Conservation (phyloP, 2,888 invertebrate species). For the Lithophane socia region DNA sequence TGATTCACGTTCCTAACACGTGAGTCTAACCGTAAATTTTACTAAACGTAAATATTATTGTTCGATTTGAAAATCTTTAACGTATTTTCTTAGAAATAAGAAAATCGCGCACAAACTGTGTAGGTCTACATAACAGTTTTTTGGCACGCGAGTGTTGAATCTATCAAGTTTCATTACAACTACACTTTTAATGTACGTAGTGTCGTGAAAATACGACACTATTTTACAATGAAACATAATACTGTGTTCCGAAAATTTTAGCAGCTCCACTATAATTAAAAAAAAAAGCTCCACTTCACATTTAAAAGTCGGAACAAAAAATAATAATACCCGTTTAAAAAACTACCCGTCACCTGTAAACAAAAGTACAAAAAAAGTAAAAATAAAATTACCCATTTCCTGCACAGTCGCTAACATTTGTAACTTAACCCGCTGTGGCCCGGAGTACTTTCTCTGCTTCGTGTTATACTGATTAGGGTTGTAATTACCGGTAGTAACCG, state of each 20-base stretch:
- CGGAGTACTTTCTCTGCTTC: slow-evolving; percentile 90
- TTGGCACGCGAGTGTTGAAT: slow-evolving; percentile 30
- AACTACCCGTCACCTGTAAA: slow-evolving; percentile 67
- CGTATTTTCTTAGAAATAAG: not conserved
- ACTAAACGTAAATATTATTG: not conserved
- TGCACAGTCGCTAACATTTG: slow-evolving; percentile 92
- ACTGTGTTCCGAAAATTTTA: not conserved
- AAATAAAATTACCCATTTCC: slow-evolving; percentile 92
- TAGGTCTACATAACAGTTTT: slow-evolving; percentile 7
- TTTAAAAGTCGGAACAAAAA: not conserved
- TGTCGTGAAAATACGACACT: not conserved
- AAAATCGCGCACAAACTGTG: slow-evolving; percentile 17
- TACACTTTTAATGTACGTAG: not conserved
- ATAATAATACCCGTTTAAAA: not conserved
- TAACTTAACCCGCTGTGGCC: slow-evolving; percentile 87
- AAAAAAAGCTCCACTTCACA: not conserved
- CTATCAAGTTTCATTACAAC: too few species aligned
- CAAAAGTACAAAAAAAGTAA: slow-evolving; percentile 21
- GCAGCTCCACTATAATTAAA: not conserved
- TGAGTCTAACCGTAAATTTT: not conserved
- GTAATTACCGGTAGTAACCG: slow-evolving; percentile 60
- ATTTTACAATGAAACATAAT: not conserved
- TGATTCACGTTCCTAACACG: not conserved
- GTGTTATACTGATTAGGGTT: slow-evolving; percentile 73
- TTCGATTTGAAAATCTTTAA: not conserved